These are phyloP conservation scores for Zaprionus ghesquierei DNA, from an alignment of 1,140 invertebrate genomes.

Conservation along the genomic window DNA sequence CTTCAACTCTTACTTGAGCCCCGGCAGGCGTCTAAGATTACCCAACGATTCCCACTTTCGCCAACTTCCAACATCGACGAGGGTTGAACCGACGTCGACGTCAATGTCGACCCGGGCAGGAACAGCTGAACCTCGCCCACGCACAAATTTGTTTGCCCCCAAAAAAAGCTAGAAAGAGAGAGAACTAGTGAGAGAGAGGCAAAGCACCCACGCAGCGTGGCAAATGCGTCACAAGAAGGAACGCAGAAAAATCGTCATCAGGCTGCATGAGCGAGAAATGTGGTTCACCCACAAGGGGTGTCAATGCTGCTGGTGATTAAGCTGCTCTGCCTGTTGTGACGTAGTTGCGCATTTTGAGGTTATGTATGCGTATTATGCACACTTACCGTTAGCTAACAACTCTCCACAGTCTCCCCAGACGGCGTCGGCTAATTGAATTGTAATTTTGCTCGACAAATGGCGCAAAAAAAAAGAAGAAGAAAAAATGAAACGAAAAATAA, in stretches of 20 bases:
- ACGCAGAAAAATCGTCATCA: slow-evolving; percentile 1
- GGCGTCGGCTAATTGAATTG: slow-evolving; percentile 28
- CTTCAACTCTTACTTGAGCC: slow-evolving; percentile 24
- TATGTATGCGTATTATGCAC: background rate
- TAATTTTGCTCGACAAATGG: slow-evolving; percentile 6
- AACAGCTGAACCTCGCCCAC: slow-evolving; percentile 54
- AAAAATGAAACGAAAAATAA: background rate
- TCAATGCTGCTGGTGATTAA: background rate
- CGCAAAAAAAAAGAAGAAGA: background rate
- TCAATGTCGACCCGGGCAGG: background rate
- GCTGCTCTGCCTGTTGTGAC: background rate
- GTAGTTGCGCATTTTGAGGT: background rate
- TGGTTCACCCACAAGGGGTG: too few relatives aligned
- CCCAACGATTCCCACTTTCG: slow-evolving; percentile 32
- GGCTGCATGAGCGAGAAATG: background rate
- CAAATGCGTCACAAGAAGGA: slow-evolving; percentile 5
- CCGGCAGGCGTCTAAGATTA: slow-evolving; percentile 34
- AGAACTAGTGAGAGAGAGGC: background rate
- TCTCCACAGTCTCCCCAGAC: background rate
- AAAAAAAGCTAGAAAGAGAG: background rate
- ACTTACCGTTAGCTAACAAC: slow-evolving; percentile 2
- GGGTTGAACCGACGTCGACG: slow-evolving; percentile 32
- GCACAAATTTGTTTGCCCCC: slow-evolving; percentile 45
- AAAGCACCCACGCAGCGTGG: background rate
- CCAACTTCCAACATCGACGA: background rate